A percentile compares a stretch with the other conserved stretches of the same genome.
phyloP scores from a whole-genome alignment of 1,140 invertebrate genomes.

The Penaeus japonicus region DNA sequence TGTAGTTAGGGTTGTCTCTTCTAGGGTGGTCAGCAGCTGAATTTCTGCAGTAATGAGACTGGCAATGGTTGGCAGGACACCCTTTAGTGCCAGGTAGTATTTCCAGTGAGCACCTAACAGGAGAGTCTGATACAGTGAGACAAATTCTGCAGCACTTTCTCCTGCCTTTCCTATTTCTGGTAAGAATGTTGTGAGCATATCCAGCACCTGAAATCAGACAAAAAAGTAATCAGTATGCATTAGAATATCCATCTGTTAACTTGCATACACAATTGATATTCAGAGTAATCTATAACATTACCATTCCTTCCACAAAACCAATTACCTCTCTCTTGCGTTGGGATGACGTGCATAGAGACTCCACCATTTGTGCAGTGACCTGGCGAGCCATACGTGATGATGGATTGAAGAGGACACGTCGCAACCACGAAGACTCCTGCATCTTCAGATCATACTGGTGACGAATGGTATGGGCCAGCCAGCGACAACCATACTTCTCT shows the following conservation, averaged over 20 bases:
- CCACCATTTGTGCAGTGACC: conserved; percentile 87
- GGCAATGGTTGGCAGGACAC: conserved; percentile 84
- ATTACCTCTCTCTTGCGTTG: conserved; percentile 62
- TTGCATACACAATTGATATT: too few relatives aligned
- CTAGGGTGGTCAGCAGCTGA: conserved; percentile 81
- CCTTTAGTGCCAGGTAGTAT: conserved; percentile 69
- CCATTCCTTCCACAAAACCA: background rate
- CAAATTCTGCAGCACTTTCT: conserved; percentile 91
- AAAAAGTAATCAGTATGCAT: background rate
- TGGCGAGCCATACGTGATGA: conserved; percentile 87
- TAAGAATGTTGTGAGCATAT: conserved; percentile 87
- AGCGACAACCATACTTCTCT: conserved; percentile 78
- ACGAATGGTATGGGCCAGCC: conserved; percentile 64
- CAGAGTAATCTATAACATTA: background rate
- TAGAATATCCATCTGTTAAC: background rate
- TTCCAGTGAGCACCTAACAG: conserved; percentile 66
- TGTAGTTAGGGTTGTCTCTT: conserved; percentile 90
- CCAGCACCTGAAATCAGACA: conserved; percentile 72
- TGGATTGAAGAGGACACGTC: conserved; percentile 88
- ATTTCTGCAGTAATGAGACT: conserved; percentile 88
- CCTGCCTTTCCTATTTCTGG: conserved; percentile 84
- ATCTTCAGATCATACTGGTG: conserved; percentile 65
- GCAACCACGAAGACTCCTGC: conserved; percentile 80
- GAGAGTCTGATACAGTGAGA: conserved; percentile 84
- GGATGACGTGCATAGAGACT: conserved; percentile 73